Evolutionary conservation across 2,888 invertebrate species (phyloP).

Genomic region (Mactromeris polynyma): DNA sequence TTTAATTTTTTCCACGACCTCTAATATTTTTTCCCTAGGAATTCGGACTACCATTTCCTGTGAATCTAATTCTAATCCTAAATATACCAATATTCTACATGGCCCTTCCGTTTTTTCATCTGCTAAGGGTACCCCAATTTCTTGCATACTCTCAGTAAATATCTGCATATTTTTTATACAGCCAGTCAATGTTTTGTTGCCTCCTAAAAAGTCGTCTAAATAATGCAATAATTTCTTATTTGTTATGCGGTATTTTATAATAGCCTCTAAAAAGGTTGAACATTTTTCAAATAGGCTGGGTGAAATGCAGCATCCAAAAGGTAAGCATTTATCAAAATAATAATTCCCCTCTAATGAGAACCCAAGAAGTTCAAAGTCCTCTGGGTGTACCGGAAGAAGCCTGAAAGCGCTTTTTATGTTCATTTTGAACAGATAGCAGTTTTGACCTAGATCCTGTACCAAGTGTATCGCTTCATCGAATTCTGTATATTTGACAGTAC

Average conservation of each 20-base stretch:
- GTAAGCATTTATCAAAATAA: conserved; percentile 5
- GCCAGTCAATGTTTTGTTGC: background rate
- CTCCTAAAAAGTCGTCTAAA: conserved; percentile 44
- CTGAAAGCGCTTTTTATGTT: no score
- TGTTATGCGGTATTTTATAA: no score
- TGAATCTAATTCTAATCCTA: conserved; percentile 53
- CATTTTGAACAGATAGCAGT: conserved; percentile 12
- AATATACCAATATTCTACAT: conserved; percentile 25
- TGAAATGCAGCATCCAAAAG: background rate
- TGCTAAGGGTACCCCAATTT: conserved; percentile 25
- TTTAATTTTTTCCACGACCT: background rate
- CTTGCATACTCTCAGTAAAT: conserved; percentile 14
- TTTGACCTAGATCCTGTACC: conserved; percentile 47
- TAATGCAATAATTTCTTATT: conserved; percentile 25
- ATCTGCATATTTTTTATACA: conserved; percentile 18
- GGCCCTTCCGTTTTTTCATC: conserved; percentile 51
- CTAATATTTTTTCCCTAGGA: conserved; percentile 33
- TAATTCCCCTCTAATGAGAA: background rate
- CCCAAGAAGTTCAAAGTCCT: background rate
- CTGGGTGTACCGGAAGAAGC: no score
- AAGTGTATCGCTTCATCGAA: conserved; percentile 59
- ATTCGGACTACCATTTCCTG: conserved; percentile 39
- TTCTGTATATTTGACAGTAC: conserved; percentile 52
- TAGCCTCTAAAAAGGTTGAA: conserved; percentile 20
- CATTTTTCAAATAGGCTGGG: background rate